Evolutionary conservation across 2,888 invertebrate species (phyloP).

Genomic region (Stegophylla sp.): DNA sequence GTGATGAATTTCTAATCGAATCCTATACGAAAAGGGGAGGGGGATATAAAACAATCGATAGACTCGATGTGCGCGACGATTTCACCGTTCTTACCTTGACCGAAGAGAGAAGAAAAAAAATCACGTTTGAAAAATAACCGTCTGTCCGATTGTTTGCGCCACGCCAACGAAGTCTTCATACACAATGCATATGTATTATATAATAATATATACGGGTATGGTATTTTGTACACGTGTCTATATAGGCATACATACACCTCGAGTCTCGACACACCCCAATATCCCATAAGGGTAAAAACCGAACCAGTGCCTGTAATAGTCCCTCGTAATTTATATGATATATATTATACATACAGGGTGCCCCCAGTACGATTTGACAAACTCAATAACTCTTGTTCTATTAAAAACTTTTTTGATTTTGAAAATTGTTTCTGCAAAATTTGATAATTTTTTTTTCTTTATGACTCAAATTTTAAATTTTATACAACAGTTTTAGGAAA

Average conservation of each 20-base stretch:
- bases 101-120: conserved; percentile 20
- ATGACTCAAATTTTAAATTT: too few species aligned
- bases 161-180: conserved; percentile 21
- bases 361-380: too few species aligned
- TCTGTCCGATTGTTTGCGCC: conserved; percentile 5
- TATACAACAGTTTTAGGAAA: too few species aligned
- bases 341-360: too few species aligned
- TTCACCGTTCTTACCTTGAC: neutral
- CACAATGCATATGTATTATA: neutral
- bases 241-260: neutral
- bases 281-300: neutral
- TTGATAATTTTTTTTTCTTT: too few species aligned
- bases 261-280: neutral
- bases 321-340: conserved; percentile 5
- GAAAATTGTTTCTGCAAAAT: too few species aligned
- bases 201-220: too few species aligned
- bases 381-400: too few species aligned
- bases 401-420: too few species aligned
- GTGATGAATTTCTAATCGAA: too few species aligned
- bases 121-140: conserved; percentile 47
- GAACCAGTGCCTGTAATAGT: conserved; percentile 20
- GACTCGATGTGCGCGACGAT: neutral
- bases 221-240: neutral
- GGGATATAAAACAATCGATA: neutral
- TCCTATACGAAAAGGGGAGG: too few species aligned